phyloP scores from a whole-genome alignment of 2,797 vertebrate species.

The Trematomus bernacchii region DNA sequence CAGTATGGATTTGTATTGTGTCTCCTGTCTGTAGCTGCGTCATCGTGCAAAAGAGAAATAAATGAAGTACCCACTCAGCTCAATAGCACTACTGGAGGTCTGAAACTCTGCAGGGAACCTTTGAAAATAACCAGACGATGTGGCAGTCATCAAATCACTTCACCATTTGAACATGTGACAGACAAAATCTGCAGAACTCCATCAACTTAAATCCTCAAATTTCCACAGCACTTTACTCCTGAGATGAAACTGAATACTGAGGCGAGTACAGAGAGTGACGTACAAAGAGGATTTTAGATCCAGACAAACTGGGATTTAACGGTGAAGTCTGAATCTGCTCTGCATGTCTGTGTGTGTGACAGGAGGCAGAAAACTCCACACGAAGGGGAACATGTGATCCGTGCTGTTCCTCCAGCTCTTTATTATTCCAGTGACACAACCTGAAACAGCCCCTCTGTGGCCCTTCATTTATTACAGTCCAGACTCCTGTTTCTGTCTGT shows the following conservation, averaged over 20 bases:
- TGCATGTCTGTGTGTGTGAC: slow-evolving; percentile 45
- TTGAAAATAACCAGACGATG: slow-evolving; percentile 1
- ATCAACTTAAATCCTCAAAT: not conserved
- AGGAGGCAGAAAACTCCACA: slow-evolving; percentile 70
- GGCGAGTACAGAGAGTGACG: not conserved
- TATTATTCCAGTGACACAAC: slow-evolving; percentile 77
- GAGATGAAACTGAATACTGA: not conserved
- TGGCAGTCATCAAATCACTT: not conserved
- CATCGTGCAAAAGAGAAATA: not conserved
- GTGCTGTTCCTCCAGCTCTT: slow-evolving; percentile 59
- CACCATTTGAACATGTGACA: not conserved
- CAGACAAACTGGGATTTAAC: slow-evolving; percentile 8
- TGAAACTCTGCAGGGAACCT: not conserved
- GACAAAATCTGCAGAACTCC: not conserved
- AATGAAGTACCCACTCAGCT: not conserved
- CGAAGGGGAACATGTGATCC: slow-evolving; percentile 69
- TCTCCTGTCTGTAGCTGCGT: not conserved
- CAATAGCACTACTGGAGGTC: not conserved
- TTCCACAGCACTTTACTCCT: slow-evolving; percentile 6
- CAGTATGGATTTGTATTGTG: not conserved
- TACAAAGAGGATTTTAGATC: not conserved
- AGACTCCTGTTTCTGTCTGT: slow-evolving; percentile 53
- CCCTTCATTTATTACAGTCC: slow-evolving; percentile 79
- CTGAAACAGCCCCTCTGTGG: slow-evolving; percentile 74
- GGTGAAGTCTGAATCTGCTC: slow-evolving; percentile 5